Evolutionary conservation across 1,140 invertebrate genomes (phyloP), one percentile per base, ranked within the genome.

Genomic region (Drosophila willistoni): DNA sequence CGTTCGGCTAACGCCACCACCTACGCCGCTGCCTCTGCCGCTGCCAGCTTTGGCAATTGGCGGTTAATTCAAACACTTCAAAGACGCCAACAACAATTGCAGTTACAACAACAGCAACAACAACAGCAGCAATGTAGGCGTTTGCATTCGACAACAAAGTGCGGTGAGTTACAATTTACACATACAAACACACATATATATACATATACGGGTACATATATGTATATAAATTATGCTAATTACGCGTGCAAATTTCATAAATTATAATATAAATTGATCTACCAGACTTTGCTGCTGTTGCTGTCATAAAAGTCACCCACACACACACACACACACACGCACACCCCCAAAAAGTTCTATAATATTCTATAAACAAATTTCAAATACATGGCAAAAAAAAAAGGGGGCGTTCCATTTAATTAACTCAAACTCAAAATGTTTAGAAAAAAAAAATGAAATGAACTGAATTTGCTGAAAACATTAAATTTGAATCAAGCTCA

Each of bases 171-270:
- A 63, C n/a, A 47, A 2, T 47, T 47, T 12, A 34, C 34, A 36
- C 12, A 13, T 4, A 13, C 36, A 39, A 13, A 13, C 12, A 39
- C 12, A 39, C 0, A 13, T 13, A 39, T 10, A 36, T 2, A 10
- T 10, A 33, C 7, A 33, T 7, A n/a, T n/a, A n/a, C n/a, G n/a
- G n/a, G n/a, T n/a, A n/a, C n/a, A 1, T 64, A 62, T 71, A 64
- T 25, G 22, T 25, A 25, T 25, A 4, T 66, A 13, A 76, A 74
- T 83, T 87, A 87, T 87, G 67, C 55, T 79, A 83, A 86, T 79
- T 71, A 78, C 83, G 82, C 83, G 79, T 79, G 82, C 79, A 87
- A 69, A 51, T 51, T 86, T 77, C 51, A 54, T 83, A 70, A 83
- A 87, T 83, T 79, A 87, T 79, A 54, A 65, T 17, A 36, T 64